Conservation (phyloP, 2,113 vertebrate genomes). For the Hippocampus barbouri region DNA sequence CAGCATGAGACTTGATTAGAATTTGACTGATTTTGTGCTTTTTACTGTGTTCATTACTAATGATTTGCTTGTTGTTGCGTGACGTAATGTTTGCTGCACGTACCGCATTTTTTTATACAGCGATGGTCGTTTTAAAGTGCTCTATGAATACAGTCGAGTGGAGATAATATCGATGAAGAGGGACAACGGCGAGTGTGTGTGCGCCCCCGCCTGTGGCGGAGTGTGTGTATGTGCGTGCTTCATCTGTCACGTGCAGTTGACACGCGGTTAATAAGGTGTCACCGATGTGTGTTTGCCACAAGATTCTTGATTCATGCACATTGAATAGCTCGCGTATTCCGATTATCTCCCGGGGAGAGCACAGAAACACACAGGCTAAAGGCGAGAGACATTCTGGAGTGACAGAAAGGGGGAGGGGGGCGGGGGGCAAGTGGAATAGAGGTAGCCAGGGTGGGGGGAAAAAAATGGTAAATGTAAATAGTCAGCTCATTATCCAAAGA, state of each 20-base stretch:
- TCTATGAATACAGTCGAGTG: no score
- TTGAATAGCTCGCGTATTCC: conserved; percentile 66
- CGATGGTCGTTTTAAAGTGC: no score
- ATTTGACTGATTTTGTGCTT: no score
- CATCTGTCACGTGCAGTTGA: conserved; percentile 68
- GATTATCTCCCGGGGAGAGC: conserved; percentile 56
- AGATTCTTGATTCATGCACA: conserved; percentile 71
- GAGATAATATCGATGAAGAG: background rate
- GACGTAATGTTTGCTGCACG: no score
- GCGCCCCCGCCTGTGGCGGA: background rate
- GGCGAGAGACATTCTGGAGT: conserved; percentile 34
- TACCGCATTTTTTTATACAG: no score
- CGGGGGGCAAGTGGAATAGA: background rate
- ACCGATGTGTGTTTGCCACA: conserved; percentile 68
- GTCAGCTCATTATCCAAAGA: conserved; percentile 61
- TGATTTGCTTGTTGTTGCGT: no score
- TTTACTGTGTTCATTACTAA: no score
- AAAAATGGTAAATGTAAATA: conserved; percentile 62
- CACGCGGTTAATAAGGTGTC: conserved; percentile 74
- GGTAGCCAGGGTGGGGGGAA: conserved; percentile 18
- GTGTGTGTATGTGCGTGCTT: conserved; percentile 13
- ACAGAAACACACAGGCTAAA: conserved; percentile 8
- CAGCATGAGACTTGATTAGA: no score
- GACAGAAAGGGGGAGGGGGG: conserved; percentile 28
- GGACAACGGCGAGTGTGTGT: background rate